Conservation (phyloP, 2,113 vertebrate species). For the Phrynosoma platyrhinos region DNA sequence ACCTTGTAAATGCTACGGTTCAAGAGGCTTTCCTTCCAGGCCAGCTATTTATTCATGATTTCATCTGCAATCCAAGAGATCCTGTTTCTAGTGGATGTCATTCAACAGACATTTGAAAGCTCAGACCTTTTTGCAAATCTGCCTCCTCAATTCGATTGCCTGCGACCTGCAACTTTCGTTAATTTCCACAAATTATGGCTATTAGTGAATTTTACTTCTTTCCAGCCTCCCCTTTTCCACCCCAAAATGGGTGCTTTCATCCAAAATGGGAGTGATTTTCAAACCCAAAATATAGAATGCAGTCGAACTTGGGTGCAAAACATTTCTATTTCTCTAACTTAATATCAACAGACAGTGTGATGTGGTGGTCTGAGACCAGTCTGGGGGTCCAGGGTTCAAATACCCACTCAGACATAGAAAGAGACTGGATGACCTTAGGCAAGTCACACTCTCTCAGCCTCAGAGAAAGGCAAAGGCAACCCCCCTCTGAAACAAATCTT, state of each 20-base stretch:
- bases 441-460: no score
- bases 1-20: fast-evolving
- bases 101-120: not conserved
- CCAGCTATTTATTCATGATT: no score
- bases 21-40: not conserved
- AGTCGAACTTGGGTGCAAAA: not conserved
- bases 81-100: not conserved
- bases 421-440: no score
- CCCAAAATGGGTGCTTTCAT: not conserved
- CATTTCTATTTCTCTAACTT: not conserved
- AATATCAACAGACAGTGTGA: not conserved
- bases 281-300: not conserved
- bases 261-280: not conserved
- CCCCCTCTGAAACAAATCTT: no score
- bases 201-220: not conserved
- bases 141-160: not conserved
- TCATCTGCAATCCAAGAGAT: no score
- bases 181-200: not conserved
- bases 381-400: no score
- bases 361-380: no score
- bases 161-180: no score
- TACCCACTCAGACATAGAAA: no score
- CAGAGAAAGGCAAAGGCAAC: no score
- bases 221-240: not conserved
- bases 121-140: not conserved